Evolutionary conservation across 2,113 vertebrate species (phyloP).

Genomic region (Rousettus leschenaultii): DNA sequence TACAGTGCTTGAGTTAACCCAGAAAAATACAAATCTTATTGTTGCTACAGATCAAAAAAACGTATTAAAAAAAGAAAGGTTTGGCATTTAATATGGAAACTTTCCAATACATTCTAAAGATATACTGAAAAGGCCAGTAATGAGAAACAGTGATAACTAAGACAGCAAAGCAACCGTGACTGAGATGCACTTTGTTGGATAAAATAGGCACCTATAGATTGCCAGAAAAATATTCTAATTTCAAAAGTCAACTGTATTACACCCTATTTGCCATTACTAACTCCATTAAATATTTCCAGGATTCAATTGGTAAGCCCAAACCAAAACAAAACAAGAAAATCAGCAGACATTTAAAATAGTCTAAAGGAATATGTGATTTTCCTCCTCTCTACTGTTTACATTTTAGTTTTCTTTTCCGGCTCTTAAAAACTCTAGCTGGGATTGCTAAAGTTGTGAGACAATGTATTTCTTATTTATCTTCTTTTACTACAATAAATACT

Average conservation of each 20-base stretch:
- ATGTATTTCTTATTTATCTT: background rate
- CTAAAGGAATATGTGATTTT: background rate
- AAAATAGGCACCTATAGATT: slow-evolving; percentile 17
- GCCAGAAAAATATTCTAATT: slow-evolving; percentile 54
- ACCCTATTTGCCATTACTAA: background rate
- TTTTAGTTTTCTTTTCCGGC: slow-evolving; percentile 15
- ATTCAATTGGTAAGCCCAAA: background rate
- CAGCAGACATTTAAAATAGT: slow-evolving; percentile 3
- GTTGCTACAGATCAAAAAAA: background rate
- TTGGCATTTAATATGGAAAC: slow-evolving; percentile 24
- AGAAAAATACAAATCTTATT: slow-evolving; percentile 39
- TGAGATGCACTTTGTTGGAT: slow-evolving; percentile 17
- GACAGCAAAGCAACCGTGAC: background rate
- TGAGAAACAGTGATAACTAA: slow-evolving; percentile 23
- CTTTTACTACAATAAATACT: background rate
- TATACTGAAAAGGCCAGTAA: slow-evolving; percentile 52
- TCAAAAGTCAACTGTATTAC: slow-evolving; percentile 38
- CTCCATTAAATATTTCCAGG: background rate
- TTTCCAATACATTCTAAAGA: background rate
- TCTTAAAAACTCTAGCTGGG: background rate
- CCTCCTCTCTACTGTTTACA: background rate
- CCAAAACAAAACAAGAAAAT: background rate
- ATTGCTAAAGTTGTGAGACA: background rate
- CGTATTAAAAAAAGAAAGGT: slow-evolving; percentile 38
- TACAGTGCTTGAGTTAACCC: slow-evolving; percentile 43